Conservation (phyloP, 2,797 vertebrate genomes). For the Salmo trutta region DNA sequence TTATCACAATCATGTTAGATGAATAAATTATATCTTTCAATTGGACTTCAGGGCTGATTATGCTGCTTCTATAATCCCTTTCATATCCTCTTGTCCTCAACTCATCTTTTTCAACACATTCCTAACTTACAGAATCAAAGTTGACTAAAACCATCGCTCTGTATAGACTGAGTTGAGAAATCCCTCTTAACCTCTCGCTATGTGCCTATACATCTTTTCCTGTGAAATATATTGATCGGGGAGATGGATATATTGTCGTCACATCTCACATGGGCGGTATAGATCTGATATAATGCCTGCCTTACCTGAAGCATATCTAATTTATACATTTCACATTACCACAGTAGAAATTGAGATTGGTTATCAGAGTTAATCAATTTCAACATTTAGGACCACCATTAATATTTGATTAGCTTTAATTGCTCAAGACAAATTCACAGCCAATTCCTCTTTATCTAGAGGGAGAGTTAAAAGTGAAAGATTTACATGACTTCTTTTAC, state of each 20-base stretch:
- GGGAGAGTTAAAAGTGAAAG: background rate
- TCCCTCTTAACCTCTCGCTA: background rate
- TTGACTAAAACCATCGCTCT: background rate
- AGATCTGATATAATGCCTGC: conserved; percentile 4
- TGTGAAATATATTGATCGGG: background rate
- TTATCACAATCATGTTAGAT: background rate
- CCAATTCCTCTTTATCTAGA: background rate
- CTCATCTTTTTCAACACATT: background rate
- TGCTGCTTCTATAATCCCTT: background rate
- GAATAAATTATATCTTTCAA: background rate
- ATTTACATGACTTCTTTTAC: no score
- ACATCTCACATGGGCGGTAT: conserved; percentile 7
- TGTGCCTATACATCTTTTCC: background rate
- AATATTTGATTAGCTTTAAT: conserved; percentile 17
- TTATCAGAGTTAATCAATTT: conserved; percentile 7
- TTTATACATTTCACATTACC: background rate
- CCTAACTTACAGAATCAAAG: background rate
- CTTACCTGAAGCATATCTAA: background rate
- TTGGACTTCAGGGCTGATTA: conserved; percentile 7
- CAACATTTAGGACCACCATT: conserved; percentile 5
- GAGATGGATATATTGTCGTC: background rate
- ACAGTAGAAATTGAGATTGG: background rate
- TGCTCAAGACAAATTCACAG: background rate
- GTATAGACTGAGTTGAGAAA: background rate
- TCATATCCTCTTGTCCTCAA: background rate